Conservation (phyloP, 2,888 invertebrate species). For the Zhengitettix transpicula region DNA sequence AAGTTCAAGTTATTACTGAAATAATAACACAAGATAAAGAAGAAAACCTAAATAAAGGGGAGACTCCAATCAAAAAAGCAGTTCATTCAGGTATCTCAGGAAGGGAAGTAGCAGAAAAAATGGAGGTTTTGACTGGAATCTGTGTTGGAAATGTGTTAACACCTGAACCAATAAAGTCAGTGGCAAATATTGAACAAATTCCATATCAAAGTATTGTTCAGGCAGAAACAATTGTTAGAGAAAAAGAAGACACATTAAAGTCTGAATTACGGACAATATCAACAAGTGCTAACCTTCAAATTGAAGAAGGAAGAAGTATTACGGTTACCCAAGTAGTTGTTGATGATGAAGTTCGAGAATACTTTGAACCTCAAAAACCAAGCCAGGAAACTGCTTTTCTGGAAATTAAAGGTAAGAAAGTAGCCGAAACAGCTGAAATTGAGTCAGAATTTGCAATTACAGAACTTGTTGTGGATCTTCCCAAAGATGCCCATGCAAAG, state of each 20-base stretch:
- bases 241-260: slow-evolving; percentile 15
- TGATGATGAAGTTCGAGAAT: slow-evolving; percentile 20
- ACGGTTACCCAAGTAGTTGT: slow-evolving; percentile 19
- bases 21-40: slow-evolving; percentile 24
- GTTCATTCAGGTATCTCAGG: slow-evolving; percentile 20
- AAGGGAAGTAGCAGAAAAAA: slow-evolving; percentile 28
- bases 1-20: slow-evolving; percentile 19
- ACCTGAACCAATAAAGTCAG: slow-evolving; percentile 21
- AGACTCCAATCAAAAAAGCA: slow-evolving; percentile 8
- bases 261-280: slow-evolving; percentile 14
- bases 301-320: slow-evolving; percentile 17
- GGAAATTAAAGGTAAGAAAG: slow-evolving; percentile 19
- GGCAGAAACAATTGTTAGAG: slow-evolving; percentile 19
- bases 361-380: slow-evolving; percentile 15
- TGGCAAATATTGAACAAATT: slow-evolving; percentile 15
- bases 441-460: slow-evolving; percentile 17
- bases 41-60: slow-evolving; percentile 16
- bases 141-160: slow-evolving; percentile 18
- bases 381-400: slow-evolving; percentile 19
- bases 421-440: slow-evolving; percentile 20
- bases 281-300: slow-evolving; percentile 17
- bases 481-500: slow-evolving; percentile 12
- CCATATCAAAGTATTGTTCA: slow-evolving; percentile 17
- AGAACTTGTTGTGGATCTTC: slow-evolving; percentile 10
- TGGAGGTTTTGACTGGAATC: slow-evolving; percentile 18